phyloP scores from a whole-genome alignment of 2,797 vertebrate genomes.

The Glossophaga mutica region DNA sequence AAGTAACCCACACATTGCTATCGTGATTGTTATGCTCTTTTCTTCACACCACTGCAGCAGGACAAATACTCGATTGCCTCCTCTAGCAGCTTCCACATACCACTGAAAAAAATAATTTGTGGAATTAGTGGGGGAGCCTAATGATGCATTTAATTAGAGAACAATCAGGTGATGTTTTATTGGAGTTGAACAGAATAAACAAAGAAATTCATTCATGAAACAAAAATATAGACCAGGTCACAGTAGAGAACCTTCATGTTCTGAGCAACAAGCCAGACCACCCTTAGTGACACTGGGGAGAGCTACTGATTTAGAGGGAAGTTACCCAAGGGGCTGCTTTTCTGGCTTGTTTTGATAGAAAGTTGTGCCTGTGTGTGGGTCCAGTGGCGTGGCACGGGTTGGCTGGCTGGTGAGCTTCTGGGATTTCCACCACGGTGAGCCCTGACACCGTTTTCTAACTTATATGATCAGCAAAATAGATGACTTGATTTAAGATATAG shows the following conservation, averaged over 20 bases:
- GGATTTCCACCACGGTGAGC: not conserved
- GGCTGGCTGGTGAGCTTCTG: not conserved
- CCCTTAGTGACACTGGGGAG: not conserved
- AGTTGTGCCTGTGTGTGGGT: not conserved
- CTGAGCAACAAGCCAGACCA: not conserved
- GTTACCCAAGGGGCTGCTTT: not conserved
- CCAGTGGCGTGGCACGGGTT: not conserved
- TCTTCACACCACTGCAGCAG: not conserved
- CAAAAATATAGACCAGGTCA: not conserved
- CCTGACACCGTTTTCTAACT: not conserved
- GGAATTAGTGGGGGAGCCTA: slow-evolving; percentile 16
- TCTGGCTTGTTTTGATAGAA: not conserved
- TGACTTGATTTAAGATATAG: slow-evolving; percentile 13
- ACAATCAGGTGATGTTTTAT: slow-evolving; percentile 44
- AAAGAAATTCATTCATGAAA: slow-evolving; percentile 49
- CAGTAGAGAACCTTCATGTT: not conserved
- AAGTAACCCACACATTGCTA: not conserved
- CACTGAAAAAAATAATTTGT: slow-evolving; percentile 45
- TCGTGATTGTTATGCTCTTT: not conserved
- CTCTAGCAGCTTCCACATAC: not conserved
- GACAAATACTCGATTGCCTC: not conserved
- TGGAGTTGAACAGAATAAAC: slow-evolving; percentile 48
- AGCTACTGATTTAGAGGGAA: not conserved
- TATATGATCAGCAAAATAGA: not conserved
- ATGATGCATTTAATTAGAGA: slow-evolving; percentile 53